Base-by-base conservation (phyloP, 2,113 vertebrate genomes). In the Mellivora capensis region DNA sequence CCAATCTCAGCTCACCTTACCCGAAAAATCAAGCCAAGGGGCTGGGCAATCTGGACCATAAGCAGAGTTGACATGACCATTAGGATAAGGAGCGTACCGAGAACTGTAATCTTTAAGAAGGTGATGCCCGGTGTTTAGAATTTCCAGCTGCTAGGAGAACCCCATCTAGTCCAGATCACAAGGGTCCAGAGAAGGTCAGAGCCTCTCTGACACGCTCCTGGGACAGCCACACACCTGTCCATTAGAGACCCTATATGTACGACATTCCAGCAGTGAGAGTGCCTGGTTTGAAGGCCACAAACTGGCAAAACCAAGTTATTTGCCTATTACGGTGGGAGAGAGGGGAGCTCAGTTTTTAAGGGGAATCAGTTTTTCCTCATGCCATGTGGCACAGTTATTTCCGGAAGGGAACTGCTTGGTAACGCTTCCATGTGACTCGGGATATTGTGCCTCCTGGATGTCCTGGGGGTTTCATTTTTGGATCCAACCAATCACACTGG, bases 21-120 rank as follows among this genome's bases (percentile, higher is more conserved):
- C 11, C 39, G 18, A 91, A 93, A 49, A 52, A 62, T 15, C 52
- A 52, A 67, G 29, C 37, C 39, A 49, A 76, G 44, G 3, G 3
- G 37, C 49, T 71, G 20, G 29, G 57, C 25, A 87, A 44, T 57
- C 47, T 27, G 31, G 20, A 13, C 37, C 10, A 13, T 15, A 62
- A 37, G 47, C 1, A 12, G 1, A 15, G 17, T 6, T 3, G 34
- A 39, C 3, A 2, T 0, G n/a, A 7, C 37, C 49, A n/a, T 17
- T 10, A 39, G 3, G 10, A 31, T 7, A 77, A 8, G 25, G 34
- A n/a, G 54, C 2, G 52, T 10, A 21, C 6, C 11, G 39, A 74
- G 10, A 29, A 17, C 14, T 62, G 10, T 37, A n/a, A n/a, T 94
- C 61, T 47, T 39, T 37, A 49, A 69, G 71, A 34, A 76, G 29